Conservation (phyloP, 92 coral and sea anemone species). For the Bergia puertoricense region DNA sequence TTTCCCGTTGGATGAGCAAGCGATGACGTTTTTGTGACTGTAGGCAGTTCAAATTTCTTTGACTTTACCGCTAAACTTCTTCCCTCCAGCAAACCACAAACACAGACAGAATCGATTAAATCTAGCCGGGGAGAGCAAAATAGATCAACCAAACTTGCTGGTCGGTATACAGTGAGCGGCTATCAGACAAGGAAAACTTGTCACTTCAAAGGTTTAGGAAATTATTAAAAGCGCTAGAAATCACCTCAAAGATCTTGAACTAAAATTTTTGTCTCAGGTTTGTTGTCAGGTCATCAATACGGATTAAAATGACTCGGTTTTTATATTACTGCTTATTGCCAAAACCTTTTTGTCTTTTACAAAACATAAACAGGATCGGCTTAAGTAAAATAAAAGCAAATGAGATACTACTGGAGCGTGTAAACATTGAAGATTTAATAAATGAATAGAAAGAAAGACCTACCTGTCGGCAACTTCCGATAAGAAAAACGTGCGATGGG, state of each 20-base stretch:
- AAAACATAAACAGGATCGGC: conserved; percentile 31
- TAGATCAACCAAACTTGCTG: neutral
- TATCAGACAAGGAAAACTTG: neutral
- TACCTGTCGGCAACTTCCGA: neutral
- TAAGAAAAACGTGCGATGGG: neutral
- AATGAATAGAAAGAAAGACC: neutral
- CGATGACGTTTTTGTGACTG: conserved; percentile 34
- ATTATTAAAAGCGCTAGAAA: neutral
- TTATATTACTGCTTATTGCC: conserved; percentile 15
- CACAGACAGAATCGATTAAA: conserved; percentile 18
- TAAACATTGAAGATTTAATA: conserved; percentile 22
- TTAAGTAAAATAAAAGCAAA: conserved; percentile 34
- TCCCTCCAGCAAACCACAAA: conserved; percentile 20
- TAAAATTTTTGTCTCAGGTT: neutral
- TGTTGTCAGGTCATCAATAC: neutral
- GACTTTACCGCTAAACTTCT: conserved; percentile 16
- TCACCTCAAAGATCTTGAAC: neutral
- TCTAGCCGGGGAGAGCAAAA: conserved; percentile 18
- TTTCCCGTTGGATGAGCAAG: conserved; percentile 40
- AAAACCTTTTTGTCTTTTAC: conserved; percentile 10
- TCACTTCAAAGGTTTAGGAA: neutral
- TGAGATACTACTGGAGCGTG: conserved; percentile 14
- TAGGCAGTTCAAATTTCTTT: conserved; percentile 15
- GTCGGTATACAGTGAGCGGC: neutral
- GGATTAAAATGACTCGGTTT: conserved; percentile 12